Base-by-base conservation (phyloP, 2,888 invertebrate species). In the Eupithecia vulgata region DNA sequence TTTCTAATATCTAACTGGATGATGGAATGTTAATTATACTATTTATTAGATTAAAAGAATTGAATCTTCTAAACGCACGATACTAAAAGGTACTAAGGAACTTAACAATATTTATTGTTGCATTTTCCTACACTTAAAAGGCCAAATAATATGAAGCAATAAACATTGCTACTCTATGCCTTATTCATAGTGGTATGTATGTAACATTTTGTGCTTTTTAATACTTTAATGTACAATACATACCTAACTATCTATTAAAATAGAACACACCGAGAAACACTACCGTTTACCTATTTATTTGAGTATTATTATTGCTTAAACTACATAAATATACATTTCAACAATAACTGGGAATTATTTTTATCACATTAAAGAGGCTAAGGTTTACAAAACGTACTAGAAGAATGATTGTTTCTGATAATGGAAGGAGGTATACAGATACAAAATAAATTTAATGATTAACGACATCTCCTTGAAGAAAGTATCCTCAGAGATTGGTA, bases 241-340 rank as follows among this genome's bases (percentile, higher is more conserved):
- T 69, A 69, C 74, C 65, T 59, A 67, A 13, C 34, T 70, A 68
- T 52, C 48, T 68, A 42, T n/a, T 61, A 21, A 17, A 35, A 68
- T 57, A 64, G 67, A 45, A 76, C 78, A 76, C 78, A 73, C 71
- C 65, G 40, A 74, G n/a, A 72, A 74, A 73, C 72, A 67, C 76
- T 77, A 78, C 76, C 40, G 71, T 45, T 67, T 69, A 68, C 25
- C 67, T 71, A 74, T 72, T 68, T 59, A 45, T 59, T 68, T 30
- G 67, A 64, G 48, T 70, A 70, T 21, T 70, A 73, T 81, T 83
- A 84, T 83, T 81, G 82, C 83, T 83, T 82, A 83, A 76, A 37
- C 65, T 61, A 37, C 61, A 70, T 81, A 81, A 81, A 72, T 76
- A 80, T 78, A 81, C 79, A 81, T 73, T 74, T 83, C 79, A 81